These are phyloP conservation scores for Cyprinodon brontotheroides DNA, from an alignment of 2,113 vertebrate genomes.

Conservation along the genomic window DNA sequence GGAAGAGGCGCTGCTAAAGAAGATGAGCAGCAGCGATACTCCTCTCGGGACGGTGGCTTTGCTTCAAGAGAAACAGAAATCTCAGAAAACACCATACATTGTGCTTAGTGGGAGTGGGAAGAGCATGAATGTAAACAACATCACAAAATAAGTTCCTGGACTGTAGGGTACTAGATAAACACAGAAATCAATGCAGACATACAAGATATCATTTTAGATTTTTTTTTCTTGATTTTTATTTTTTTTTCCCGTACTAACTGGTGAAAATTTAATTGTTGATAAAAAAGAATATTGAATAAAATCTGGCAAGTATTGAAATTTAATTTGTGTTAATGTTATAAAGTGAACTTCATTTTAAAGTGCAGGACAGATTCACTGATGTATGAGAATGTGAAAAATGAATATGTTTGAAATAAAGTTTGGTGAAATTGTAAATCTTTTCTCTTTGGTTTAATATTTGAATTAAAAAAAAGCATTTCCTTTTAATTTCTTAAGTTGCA, in stretches of 20 bases:
- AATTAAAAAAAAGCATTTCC: not conserved
- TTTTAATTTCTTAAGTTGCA: no score
- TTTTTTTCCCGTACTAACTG: not conserved
- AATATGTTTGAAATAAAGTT: not conserved
- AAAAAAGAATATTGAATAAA: conserved; percentile 49
- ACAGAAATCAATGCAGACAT: not conserved
- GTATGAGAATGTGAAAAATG: not conserved
- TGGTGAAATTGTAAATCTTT: not conserved
- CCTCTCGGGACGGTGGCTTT: conserved; percentile 90
- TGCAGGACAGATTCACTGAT: not conserved
- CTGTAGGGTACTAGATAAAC: not conserved
- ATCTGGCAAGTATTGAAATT: not conserved
- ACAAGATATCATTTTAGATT: conserved; percentile 40
- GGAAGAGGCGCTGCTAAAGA: conserved; percentile 91
- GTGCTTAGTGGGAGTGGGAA: conserved; percentile 94
- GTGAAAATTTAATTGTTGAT: conserved; percentile 19
- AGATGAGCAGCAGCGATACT: conserved; percentile 95
- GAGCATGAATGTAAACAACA: conserved; percentile 89
- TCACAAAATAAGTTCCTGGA: conserved; percentile 63
- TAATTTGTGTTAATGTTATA: not conserved
- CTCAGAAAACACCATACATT: conserved; percentile 93
- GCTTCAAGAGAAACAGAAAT: conserved; percentile 96
- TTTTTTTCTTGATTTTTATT: not conserved
- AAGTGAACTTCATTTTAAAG: not conserved
- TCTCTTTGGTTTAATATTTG: not conserved